Evolutionary conservation across 2,113 vertebrate genomes (phyloP).

Genomic region (Podarcis raffonei): DNA sequence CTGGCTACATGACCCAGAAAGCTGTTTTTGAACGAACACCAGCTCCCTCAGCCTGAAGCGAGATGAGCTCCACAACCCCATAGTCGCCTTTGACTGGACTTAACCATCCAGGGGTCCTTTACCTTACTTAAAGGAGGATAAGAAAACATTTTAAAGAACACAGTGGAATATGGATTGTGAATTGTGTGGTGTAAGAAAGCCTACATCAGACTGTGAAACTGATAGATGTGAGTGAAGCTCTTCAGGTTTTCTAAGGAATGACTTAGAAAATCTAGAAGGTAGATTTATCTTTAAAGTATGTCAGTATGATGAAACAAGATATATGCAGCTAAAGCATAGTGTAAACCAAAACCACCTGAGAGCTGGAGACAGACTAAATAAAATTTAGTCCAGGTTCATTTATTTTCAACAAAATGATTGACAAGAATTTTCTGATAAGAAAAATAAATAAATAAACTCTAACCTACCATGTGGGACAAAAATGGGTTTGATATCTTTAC

Average conservation of each 20-base stretch:
- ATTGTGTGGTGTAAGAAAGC: neutral
- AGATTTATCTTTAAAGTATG: neutral
- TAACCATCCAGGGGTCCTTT: too few relatives aligned
- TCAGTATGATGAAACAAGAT: conserved; percentile 5
- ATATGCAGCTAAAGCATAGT: neutral
- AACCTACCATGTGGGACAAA: neutral
- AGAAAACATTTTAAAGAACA: too few relatives aligned
- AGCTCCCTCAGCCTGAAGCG: too few relatives aligned
- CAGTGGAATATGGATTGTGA: too few relatives aligned
- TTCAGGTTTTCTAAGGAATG: neutral
- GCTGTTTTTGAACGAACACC: too few relatives aligned
- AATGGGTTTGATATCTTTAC: neutral
- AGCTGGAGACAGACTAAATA: neutral
- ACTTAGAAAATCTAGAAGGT: neutral
- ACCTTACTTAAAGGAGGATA: too few relatives aligned
- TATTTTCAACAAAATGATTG: conserved; percentile 8
- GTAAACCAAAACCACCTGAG: neutral
- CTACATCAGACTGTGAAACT: neutral
- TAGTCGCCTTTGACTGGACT: too few relatives aligned
- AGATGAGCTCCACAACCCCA: too few relatives aligned
- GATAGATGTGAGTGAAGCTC: too few relatives aligned
- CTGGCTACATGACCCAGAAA: too few relatives aligned
- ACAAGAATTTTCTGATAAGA: conserved; percentile 4
- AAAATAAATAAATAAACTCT: neutral
- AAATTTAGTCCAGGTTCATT: neutral